A percentile compares a stretch with the other conserved stretches of the same genome.
Conservation (phyloP, 2,113 vertebrate genomes). For the Charadrius vociferus region DNA sequence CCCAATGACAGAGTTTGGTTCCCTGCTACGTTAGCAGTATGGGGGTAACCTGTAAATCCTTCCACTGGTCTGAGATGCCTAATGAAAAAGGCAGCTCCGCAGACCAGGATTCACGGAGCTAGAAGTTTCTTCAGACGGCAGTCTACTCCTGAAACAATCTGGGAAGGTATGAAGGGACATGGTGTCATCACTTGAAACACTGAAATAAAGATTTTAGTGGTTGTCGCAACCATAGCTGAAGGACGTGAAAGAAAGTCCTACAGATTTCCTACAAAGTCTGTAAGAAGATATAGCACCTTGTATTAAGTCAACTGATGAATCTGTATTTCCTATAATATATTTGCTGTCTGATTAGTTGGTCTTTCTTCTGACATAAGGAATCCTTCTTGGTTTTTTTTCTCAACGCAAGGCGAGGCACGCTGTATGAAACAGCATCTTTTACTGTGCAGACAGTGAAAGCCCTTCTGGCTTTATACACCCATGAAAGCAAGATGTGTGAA, state of each 20-base stretch:
- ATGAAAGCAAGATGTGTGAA: background rate
- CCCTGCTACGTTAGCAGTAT: background rate
- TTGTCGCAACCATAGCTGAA: background rate
- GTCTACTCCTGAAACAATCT: background rate
- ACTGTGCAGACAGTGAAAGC: background rate
- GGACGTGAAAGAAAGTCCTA: background rate
- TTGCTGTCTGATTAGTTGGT: background rate
- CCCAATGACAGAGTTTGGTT: background rate
- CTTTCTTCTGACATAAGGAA: background rate
- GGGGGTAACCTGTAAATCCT: background rate
- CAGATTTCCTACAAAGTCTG: background rate
- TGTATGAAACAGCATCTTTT: background rate
- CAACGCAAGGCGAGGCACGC: background rate
- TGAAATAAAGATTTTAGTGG: background rate
- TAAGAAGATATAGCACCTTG: background rate
- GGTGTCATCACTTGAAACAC: background rate
- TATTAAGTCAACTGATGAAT: background rate
- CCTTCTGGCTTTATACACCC: background rate
- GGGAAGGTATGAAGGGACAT: background rate
- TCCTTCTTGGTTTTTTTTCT: background rate
- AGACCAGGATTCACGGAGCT: background rate
- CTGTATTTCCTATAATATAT: background rate
- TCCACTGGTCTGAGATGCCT: background rate
- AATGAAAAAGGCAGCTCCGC: background rate
- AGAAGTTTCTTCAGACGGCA: background rate